Conservation (phyloP, 1,140 invertebrate genomes). For the Drosophila orena region DNA sequence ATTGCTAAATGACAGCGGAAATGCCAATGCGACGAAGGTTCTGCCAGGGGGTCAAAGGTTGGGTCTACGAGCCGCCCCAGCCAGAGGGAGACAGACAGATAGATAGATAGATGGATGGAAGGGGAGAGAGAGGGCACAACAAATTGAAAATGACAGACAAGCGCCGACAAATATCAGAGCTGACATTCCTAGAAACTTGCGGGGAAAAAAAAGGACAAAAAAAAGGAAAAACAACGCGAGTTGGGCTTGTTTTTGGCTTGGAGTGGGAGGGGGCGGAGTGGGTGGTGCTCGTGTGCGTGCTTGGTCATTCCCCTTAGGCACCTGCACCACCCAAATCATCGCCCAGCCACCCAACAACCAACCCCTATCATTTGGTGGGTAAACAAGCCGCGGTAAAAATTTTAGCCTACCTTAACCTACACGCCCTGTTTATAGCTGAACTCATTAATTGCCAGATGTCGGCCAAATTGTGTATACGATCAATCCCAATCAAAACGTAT, state of each 20-base stretch:
- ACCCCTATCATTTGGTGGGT: slow-evolving; percentile 26
- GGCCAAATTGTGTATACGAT: not conserved
- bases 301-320: slow-evolving; percentile 39
- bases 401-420: slow-evolving; percentile 16
- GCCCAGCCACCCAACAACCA: too few species aligned
- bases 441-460: slow-evolving; percentile 34
- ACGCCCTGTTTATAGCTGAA: slow-evolving; percentile 16
- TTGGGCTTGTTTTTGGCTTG: not conserved
- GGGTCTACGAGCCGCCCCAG: not conserved
- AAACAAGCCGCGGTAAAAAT: slow-evolving; percentile 33
- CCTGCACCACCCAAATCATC: not conserved
- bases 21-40: slow-evolving; percentile 54
- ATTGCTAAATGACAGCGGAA: slow-evolving; percentile 73
- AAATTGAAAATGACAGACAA: slow-evolving; percentile 79
- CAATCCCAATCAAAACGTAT: not conserved
- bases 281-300: slow-evolving; percentile 21
- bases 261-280: not conserved
- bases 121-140: slow-evolving; percentile 19
- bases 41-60: slow-evolving; percentile 5
- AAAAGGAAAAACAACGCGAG: not conserved
- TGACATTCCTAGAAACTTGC: slow-evolving; percentile 43
- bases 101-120: too few species aligned
- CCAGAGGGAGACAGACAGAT: not conserved
- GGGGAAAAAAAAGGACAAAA: slow-evolving; percentile 16
- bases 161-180: slow-evolving; percentile 72